Base-by-base conservation (phyloP, 92 coral and sea anemone species). In the Virgularia gustaviana region DNA sequence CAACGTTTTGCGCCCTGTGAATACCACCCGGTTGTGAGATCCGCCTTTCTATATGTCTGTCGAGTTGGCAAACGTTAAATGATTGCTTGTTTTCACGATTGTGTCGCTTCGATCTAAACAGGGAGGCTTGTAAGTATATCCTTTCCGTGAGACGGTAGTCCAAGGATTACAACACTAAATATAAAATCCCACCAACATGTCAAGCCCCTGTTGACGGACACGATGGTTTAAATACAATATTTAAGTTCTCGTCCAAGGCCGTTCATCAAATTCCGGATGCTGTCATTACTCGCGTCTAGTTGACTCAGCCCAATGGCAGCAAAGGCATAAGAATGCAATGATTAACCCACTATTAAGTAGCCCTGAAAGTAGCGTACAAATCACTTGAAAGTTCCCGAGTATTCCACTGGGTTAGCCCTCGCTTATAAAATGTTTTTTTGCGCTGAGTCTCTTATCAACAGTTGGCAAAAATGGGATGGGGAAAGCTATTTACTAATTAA, bases 201-300 rank as follows among this genome's bases (percentile, higher is more conserved):
- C 73, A 42, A 52, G 36, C 23, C 58, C 9, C 61, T 49, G 75
- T 68, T 68, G 75, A 68, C 75, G 53, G 75, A 68, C 51, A 49
- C 41, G 29, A 55, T 68, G 49, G 55, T 49, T 49, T 49, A 49
- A 55, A 68, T 44, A 59, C 36, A 61, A 68, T 49, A 45, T 53
- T 47, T 49, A 68, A 68, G 20, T 68, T 49, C 51, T 16, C 61
- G 9, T 30, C 36, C 51, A 68, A 68, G 51, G 49, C 75, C 51
- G 75, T 68, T 68, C 51, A 68, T 68, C 75, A 68, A 68, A 68
- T 68, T 49, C 75, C 75, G 75, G 75, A 68, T 68, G 75, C 51
- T 49, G 61, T 68, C 75, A 49, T 59, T 68, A 49, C 55, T 3
- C 59, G 61, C 75, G 75, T 68, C 75, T 49, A 36, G 15, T 49